Evolutionary conservation across 2,113 vertebrate species (phyloP).

Genomic region (Ctenomys sociabilis): DNA sequence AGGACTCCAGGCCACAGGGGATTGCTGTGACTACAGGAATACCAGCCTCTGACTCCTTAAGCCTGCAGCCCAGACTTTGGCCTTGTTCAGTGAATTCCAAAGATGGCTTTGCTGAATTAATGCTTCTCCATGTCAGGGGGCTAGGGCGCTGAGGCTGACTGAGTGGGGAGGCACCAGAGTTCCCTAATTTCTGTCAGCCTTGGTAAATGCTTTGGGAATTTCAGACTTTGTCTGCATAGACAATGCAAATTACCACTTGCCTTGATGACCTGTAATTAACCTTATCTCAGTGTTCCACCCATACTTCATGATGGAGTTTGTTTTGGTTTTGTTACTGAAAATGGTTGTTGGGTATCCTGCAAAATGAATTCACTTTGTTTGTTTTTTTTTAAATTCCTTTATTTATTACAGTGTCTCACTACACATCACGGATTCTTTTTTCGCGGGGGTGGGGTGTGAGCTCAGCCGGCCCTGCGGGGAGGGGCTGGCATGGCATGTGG

Average conservation of each 20-base stretch:
- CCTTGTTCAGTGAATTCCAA: background rate
- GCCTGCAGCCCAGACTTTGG: background rate
- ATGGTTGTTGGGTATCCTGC: background rate
- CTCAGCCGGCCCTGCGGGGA: too few relatives aligned
- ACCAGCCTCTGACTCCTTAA: background rate
- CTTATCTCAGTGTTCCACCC: conserved; percentile 15
- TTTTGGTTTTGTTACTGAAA: conserved; percentile 47
- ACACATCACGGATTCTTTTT: too few relatives aligned
- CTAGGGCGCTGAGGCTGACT: background rate
- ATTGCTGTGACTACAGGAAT: accelerated
- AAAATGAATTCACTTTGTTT: conserved; percentile 41
- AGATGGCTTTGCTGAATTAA: background rate
- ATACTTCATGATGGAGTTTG: background rate
- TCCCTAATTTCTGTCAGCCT: background rate
- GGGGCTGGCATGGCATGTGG: too few relatives aligned
- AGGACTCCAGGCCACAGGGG: accelerated
- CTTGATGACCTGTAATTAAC: conserved; percentile 61
- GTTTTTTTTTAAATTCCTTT: too few relatives aligned
- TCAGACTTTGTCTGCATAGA: conserved; percentile 3
- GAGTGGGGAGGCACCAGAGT: too few relatives aligned
- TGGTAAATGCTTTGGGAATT: background rate
- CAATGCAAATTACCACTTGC: conserved; percentile 36
- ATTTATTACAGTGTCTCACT: too few relatives aligned
- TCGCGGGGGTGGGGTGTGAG: too few relatives aligned
- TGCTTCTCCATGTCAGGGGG: background rate